phyloP scores from a whole-genome alignment of 2,888 invertebrate species.

The Tachina grossa region DNA sequence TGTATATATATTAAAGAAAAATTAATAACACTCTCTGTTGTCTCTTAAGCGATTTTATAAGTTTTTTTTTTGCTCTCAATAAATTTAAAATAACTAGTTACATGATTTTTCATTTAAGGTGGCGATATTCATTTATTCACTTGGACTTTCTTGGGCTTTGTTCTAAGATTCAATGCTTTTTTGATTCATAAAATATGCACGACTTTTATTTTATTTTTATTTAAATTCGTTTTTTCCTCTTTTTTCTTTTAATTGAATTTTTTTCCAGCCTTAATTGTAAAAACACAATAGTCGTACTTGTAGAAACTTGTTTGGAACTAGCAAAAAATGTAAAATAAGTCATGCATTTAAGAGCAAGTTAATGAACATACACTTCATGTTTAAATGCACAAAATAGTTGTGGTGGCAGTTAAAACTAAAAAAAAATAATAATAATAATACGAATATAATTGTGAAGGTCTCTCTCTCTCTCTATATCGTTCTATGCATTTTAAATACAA shows the following conservation, averaged over 20 bases:
- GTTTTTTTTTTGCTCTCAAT: too few species aligned
- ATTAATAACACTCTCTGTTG: too few species aligned
- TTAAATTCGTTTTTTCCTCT: not conserved
- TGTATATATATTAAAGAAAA: too few species aligned
- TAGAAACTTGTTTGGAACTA: constrained; percentile 35
- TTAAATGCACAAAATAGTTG: constrained; percentile 21
- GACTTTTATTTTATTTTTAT: constrained; percentile 3
- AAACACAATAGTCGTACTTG: constrained; percentile 36
- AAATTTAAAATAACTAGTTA: too few species aligned
- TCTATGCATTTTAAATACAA: not conserved
- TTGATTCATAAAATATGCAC: constrained; percentile 37
- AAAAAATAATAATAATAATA: not conserved
- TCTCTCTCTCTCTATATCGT: not conserved
- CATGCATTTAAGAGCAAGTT: constrained; percentile 58
- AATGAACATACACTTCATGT: constrained; percentile 34
- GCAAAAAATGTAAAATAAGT: constrained; percentile 61
- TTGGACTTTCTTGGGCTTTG: constrained; percentile 36
- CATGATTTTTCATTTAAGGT: too few species aligned
- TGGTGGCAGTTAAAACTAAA: not conserved
- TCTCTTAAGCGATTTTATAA: too few species aligned
- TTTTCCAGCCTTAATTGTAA: constrained; percentile 38
- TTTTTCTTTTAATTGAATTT: constrained; percentile 39
- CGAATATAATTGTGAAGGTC: constrained; percentile 66
- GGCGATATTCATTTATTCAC: not conserved
- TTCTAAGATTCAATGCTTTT: constrained; percentile 38